These are phyloP conservation scores for Pseudotriccus pelzelni DNA, from an alignment of 2,797 vertebrate species.

Conservation along the genomic window DNA sequence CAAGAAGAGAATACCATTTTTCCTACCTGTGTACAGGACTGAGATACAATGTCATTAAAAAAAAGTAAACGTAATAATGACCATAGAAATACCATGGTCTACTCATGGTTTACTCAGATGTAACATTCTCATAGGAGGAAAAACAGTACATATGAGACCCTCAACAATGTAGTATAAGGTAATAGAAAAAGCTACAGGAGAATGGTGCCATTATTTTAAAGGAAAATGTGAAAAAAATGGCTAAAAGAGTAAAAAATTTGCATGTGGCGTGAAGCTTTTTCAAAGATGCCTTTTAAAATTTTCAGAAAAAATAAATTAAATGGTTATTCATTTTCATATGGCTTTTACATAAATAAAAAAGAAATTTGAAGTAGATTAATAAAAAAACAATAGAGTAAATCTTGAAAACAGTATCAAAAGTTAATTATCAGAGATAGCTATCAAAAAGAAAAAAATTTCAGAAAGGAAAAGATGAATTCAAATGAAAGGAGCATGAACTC, in stretches of 20 bases:
- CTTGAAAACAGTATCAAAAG: background rate
- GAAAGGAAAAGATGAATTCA: background rate
- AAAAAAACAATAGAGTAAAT: background rate
- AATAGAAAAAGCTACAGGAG: background rate
- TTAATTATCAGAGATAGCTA: background rate
- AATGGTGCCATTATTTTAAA: background rate
- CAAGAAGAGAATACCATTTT: background rate
- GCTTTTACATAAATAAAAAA: background rate
- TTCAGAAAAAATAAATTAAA: background rate
- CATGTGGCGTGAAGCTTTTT: background rate
- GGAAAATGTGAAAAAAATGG: fast-evolving
- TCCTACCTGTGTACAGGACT: background rate
- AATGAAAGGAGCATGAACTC: background rate
- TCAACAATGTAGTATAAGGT: background rate
- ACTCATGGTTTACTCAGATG: background rate
- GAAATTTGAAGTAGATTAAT: background rate
- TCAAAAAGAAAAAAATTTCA: background rate
- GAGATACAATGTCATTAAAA: background rate
- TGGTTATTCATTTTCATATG: background rate
- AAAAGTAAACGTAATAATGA: background rate
- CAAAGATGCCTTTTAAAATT: background rate
- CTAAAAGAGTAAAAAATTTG: background rate
- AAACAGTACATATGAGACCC: background rate
- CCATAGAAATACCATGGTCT: background rate
- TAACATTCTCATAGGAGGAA: background rate